Percentiles rank a stretch among this genome's conserved stretches.
Conservation (phyloP, 1,140 invertebrate species). For the Cotesia chilonis region DNA sequence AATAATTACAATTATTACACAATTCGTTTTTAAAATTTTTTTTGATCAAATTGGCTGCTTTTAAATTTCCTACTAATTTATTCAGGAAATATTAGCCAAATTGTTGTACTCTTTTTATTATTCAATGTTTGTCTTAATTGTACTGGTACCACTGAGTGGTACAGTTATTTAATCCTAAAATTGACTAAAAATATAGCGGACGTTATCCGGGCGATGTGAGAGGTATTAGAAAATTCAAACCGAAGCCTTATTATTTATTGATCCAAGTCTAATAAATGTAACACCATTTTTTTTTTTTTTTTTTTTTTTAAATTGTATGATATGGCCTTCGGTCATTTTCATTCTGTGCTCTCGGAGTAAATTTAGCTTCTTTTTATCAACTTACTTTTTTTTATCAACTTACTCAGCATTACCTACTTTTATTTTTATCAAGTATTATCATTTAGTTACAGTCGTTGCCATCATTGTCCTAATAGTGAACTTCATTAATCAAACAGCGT, state of each 20-base stretch:
- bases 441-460: conserved; percentile 1
- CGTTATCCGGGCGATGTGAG: background rate
- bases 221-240: background rate
- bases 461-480: conserved; percentile 9
- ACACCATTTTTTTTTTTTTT: conserved; percentile 8
- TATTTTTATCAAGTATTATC: background rate
- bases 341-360: background rate
- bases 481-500: conserved; percentile 14
- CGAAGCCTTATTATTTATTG: background rate
- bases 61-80: background rate
- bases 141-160: background rate
- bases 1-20: background rate
- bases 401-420: background rate
- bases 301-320: background rate
- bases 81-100: background rate
- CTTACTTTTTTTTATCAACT: background rate
- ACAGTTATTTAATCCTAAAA: conserved; percentile 10
- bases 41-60: background rate
- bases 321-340: conserved; percentile 10
- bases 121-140: background rate
- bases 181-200: background rate
- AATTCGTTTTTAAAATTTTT: background rate
- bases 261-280: background rate
- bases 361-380: background rate
- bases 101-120: too few species aligned